A percentile compares a stretch with the other conserved stretches of the same genome.
Evolutionary conservation across 2,113 vertebrate genomes (phyloP).

Genomic region (Eudyptes chrysolophus): DNA sequence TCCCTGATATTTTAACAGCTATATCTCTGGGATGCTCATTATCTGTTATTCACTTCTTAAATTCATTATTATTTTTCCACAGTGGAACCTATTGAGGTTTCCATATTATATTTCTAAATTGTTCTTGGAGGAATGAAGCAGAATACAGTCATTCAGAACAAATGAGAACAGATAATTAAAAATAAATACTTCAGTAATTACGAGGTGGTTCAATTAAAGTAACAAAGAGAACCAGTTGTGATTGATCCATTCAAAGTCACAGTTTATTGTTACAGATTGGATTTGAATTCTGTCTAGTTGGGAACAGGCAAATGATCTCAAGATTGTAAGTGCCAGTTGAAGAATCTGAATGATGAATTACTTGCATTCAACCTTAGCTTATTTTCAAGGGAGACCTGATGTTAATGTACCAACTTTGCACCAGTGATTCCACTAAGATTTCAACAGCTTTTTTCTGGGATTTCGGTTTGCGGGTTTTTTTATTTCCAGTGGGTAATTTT

Average conservation of each 20-base stretch:
- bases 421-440: not conserved
- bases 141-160: constrained; percentile 20
- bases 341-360: not conserved
- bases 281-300: constrained; percentile 27
- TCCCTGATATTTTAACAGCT: constrained; percentile 10
- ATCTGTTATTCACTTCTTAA: not conserved
- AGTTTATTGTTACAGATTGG: constrained; percentile 46
- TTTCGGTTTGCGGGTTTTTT: not conserved
- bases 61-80: constrained; percentile 41
- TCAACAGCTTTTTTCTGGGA: not conserved
- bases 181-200: constrained; percentile 40
- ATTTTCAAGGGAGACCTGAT: constrained; percentile 14
- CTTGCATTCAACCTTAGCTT: not conserved
- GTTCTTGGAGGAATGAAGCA: constrained; percentile 33
- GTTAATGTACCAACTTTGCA: not conserved
- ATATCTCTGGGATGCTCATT: not conserved
- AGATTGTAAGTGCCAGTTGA: not conserved
- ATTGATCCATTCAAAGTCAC: constrained; percentile 35
- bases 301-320: not conserved
- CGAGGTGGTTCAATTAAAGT: constrained; percentile 49
- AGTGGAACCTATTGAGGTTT: constrained; percentile 16
- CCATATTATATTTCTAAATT: constrained; percentile 44
- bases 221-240: constrained; percentile 20
- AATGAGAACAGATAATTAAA: constrained; percentile 30
- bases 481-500: not conserved